phyloP scores from a whole-genome alignment of 2,888 invertebrate genomes.

The Uropetala carovei region DNA sequence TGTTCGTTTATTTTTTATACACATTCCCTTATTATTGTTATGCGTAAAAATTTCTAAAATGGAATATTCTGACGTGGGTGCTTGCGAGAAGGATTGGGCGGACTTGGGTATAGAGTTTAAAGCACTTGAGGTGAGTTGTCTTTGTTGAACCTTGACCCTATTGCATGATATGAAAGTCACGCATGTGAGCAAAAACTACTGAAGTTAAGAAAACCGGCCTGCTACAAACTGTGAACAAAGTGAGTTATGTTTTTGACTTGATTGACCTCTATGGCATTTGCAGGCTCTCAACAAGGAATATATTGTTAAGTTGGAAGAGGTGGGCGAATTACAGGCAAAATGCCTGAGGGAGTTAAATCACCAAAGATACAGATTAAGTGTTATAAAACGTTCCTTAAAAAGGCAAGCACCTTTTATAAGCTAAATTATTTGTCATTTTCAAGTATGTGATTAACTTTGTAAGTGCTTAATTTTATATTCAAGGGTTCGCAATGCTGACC shows the following conservation, averaged over 20 bases:
- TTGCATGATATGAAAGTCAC: neutral
- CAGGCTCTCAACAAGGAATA: constrained; percentile 90
- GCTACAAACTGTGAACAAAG: too few species aligned
- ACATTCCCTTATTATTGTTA: neutral
- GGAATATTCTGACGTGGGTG: constrained; percentile 80
- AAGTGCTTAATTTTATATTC: neutral
- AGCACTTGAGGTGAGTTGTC: constrained; percentile 84
- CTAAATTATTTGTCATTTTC: too few species aligned
- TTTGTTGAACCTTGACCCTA: constrained; percentile 38
- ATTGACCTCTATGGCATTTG: constrained; percentile 68
- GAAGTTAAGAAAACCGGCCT: neutral
- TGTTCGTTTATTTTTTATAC: neutral
- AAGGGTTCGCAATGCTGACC: constrained; percentile 72
- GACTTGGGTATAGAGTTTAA: constrained; percentile 88
- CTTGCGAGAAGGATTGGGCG: constrained; percentile 85
- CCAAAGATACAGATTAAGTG: constrained; percentile 92
- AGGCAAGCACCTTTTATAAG: constrained; percentile 80
- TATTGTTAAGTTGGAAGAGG: constrained; percentile 88
- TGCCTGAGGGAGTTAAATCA: constrained; percentile 93
- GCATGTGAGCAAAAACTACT: neutral
- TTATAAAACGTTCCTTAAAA: constrained; percentile 87
- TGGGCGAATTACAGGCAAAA: constrained; percentile 89
- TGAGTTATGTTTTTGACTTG: neutral
- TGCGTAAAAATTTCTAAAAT: constrained; percentile 71
- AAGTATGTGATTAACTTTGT: too few species aligned